phyloP scores from a whole-genome alignment of 2,888 invertebrate genomes.

The Apodemia zela region DNA sequence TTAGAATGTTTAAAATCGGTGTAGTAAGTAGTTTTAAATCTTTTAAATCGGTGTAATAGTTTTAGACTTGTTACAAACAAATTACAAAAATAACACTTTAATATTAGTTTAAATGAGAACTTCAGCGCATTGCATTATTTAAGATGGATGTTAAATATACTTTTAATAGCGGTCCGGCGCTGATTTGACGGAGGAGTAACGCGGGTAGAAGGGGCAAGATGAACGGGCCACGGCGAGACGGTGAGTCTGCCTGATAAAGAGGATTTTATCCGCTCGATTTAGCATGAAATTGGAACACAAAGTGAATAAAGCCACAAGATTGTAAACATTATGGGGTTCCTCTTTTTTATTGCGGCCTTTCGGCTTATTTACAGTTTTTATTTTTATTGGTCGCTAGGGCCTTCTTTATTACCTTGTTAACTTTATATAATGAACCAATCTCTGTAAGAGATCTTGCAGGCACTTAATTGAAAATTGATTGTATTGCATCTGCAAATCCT shows the following conservation, averaged over 20 bases:
- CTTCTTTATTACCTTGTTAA: constrained; percentile 77
- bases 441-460: constrained; percentile 44
- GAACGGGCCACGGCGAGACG: constrained; percentile 56
- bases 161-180: constrained; percentile 55
- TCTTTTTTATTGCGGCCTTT: constrained; percentile 73
- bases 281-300: constrained; percentile 81
- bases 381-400: constrained; percentile 71
- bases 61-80: too few species aligned
- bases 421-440: constrained; percentile 70
- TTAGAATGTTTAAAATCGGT: too few species aligned
- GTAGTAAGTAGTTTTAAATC: too few species aligned
- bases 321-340: constrained; percentile 78
- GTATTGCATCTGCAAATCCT: constrained; percentile 54
- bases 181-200: constrained; percentile 34
- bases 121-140: constrained; percentile 61
- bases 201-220: constrained; percentile 32
- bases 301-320: constrained; percentile 80
- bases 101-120: constrained; percentile 51
- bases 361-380: constrained; percentile 72
- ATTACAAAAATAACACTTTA: too few species aligned
- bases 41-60: too few species aligned
- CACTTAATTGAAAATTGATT: constrained; percentile 61
- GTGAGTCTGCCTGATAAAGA: constrained; percentile 76
- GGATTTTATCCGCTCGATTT: constrained; percentile 78
- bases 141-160: constrained; percentile 62